Base-by-base conservation (phyloP, 2,888 invertebrate species). In the Chalcis sispes region DNA sequence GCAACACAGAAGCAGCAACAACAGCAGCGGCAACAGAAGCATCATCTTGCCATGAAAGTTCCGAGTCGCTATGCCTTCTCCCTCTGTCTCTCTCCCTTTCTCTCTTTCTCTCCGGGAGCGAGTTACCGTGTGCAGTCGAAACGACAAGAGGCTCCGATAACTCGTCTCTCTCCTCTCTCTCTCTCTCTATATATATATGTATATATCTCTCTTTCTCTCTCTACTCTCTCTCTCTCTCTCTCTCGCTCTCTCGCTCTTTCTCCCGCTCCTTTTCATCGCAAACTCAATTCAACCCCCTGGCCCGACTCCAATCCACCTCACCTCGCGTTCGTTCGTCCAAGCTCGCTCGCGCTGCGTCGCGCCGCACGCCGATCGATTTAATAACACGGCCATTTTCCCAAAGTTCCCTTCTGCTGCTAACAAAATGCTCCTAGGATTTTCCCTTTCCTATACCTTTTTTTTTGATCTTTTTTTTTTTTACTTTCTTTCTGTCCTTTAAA, bases 351-450 rank as follows among this genome's bases (percentile, higher is more conserved):
- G 59, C 66, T 36, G 62, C 59, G 18, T 79, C 80, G 82, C 76
- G 81, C 83, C 82, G 82, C 83, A 82, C 79, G 77, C 78, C 85
- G 86, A 87, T 87, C 86, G 87, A 87, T 87, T 87, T 87, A 86
- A 87, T 86, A 86, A 86, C 85, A 85, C 86, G 85, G 86, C 86
- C 86, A 86, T 87, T 87, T 87, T 86, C 84, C 83, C 82, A 20
- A 42, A 61, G 81, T 81, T 69, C 76, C 56, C 72, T 81, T 82
- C 82, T 77, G 79, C 72, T 71, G 66, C 52, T 48, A 7, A 20
- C 42, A 18, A 54, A 27, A 54, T 62, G 64, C 54, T 65, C 25
- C 67, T 54, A n/a, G 36, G 18, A 29, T 58, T 73, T 71, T 79
- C 66, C 58, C 70, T 52, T 71, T 64, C 23, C 42, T 32, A 54